Evolutionary conservation across 1,140 invertebrate species (phyloP).

Genomic region (Metaphire vulgaris): DNA sequence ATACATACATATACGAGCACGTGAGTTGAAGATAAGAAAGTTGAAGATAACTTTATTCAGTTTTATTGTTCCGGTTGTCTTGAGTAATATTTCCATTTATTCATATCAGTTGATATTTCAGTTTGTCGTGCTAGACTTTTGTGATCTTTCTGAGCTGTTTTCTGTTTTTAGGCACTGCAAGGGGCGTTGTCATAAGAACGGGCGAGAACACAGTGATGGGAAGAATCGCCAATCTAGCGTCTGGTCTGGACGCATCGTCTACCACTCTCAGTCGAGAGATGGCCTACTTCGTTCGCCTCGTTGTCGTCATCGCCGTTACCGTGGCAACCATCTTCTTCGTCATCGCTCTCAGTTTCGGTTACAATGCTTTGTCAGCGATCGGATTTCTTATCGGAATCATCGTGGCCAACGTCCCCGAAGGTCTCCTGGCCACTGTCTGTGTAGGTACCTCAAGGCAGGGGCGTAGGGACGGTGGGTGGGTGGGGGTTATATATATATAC

Average conservation of each 20-base stretch:
- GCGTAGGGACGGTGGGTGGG: not conserved
- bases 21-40: no score
- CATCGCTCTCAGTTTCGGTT: constrained; percentile 92
- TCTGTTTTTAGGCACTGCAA: constrained; percentile 1
- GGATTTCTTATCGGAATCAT: constrained; percentile 98
- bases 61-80: no score
- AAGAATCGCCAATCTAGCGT: constrained; percentile 91
- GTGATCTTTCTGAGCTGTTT: no score
- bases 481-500: not conserved
- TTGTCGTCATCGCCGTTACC: constrained; percentile 89
- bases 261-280: constrained; percentile 98
- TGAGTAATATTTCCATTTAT: no score
- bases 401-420: constrained; percentile 96
- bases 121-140: no score
- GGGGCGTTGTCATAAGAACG: constrained; percentile 43
- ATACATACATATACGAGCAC: no score
- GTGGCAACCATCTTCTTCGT: constrained; percentile 94
- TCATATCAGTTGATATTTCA: no score
- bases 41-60: no score
- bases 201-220: constrained; percentile 78
- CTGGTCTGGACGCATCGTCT: constrained; percentile 89
- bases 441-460: constrained; percentile 56
- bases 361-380: constrained; percentile 95
- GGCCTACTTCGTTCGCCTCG: constrained; percentile 96
- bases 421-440: constrained; percentile 92